phyloP scores from a whole-genome alignment of 2,797 vertebrate species.

The Schizopygopsis malacanthus region DNA sequence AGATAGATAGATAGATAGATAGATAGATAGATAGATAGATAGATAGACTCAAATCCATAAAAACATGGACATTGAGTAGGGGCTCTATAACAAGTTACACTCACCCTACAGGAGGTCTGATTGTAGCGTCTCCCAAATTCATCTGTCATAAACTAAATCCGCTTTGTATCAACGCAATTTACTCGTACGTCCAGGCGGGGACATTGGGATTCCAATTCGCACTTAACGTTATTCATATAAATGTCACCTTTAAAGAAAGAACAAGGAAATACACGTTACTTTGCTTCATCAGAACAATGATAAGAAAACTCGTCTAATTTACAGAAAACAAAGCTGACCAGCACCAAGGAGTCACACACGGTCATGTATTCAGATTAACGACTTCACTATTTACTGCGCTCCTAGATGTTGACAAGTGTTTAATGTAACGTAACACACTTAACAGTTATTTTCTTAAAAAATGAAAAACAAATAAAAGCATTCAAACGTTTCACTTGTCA shows the following conservation, averaged over 20 bases:
- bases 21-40: background rate
- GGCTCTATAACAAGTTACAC: constrained; percentile 39
- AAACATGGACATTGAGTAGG: background rate
- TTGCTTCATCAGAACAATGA: background rate
- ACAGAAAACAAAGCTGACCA: background rate
- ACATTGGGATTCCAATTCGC: constrained; percentile 53
- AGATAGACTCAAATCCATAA: background rate
- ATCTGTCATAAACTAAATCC: constrained; percentile 40
- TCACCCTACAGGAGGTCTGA: constrained; percentile 51
- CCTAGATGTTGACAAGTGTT: background rate
- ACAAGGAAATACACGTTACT: background rate
- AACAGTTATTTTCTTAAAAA: background rate
- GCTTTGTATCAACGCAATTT: constrained; percentile 26
- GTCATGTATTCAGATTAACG: background rate
- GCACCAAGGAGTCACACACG: too few relatives aligned
- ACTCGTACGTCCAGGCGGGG: constrained; percentile 20
- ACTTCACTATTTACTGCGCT: background rate
- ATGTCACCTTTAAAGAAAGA: constrained; percentile 57
- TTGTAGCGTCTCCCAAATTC: constrained; percentile 52
- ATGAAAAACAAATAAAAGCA: background rate
- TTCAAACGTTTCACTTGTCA: background rate
- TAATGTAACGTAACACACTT: background rate
- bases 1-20: background rate
- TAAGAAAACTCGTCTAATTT: background rate
- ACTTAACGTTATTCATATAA: constrained; percentile 11